A percentile compares a stretch with the other conserved stretches of the same genome.
phyloP scores from a whole-genome alignment of 92 coral and sea anemone genomes.

The Anthopleura xanthogrammica region DNA sequence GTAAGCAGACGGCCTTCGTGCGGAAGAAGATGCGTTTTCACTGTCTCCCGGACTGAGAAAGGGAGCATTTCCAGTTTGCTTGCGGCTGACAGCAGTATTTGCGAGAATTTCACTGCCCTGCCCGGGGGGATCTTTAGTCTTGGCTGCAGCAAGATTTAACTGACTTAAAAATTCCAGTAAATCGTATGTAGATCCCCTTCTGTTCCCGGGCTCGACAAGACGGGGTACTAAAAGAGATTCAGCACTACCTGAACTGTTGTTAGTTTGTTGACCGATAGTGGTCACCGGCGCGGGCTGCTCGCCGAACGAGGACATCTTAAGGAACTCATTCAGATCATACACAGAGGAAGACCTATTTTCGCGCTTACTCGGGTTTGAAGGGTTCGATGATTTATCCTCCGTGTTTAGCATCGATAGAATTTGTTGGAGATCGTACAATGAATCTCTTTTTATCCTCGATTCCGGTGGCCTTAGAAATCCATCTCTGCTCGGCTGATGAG shows the following conservation, averaged over 20 bases:
- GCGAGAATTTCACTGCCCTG: constrained; percentile 2
- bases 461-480: constrained; percentile 10
- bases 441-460: constrained; percentile 48
- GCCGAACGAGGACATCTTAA: constrained; percentile 23
- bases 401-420: constrained; percentile 55
- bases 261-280: neutral
- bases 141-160: constrained; percentile 25
- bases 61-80: constrained; percentile 3
- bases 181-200: constrained; percentile 72
- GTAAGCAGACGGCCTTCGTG: constrained; percentile 60
- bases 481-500: constrained; percentile 8
- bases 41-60: neutral
- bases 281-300: constrained; percentile 14
- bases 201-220: constrained; percentile 16
- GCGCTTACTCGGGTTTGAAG: neutral
- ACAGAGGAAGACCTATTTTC: constrained; percentile 46
- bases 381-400: constrained; percentile 23
- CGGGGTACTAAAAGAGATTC: constrained; percentile 19
- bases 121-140: constrained; percentile 13
- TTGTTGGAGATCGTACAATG: constrained; percentile 71
- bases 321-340: constrained; percentile 70
- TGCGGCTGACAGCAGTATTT: neutral
- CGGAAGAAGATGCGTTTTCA: constrained; percentile 8
- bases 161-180: constrained; percentile 62
- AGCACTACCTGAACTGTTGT: neutral